Conservation (phyloP, 92 coral and sea anemone species). For the Zoanthus sociatus region DNA sequence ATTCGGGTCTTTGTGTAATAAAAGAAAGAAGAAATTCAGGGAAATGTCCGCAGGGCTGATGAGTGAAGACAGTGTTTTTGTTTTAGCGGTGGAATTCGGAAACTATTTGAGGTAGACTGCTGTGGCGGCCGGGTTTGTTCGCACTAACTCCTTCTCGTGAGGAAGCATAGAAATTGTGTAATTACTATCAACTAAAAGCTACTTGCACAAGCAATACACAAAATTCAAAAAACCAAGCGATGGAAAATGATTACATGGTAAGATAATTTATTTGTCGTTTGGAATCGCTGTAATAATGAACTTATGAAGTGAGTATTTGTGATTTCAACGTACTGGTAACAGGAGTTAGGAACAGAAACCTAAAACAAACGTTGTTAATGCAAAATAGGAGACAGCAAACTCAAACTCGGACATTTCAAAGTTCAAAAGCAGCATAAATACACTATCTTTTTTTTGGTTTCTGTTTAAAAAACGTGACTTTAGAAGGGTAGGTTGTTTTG, state of each 20-base stretch:
- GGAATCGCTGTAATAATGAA: not conserved
- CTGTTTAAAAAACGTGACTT: not conserved
- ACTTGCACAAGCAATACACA: not conserved
- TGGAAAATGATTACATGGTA: slow-evolving; percentile 39
- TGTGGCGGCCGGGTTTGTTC: not conserved
- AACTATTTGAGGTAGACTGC: slow-evolving; percentile 41
- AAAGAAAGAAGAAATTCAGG: not conserved
- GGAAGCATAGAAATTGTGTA: not conserved
- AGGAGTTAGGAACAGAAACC: not conserved
- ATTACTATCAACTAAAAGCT: not conserved
- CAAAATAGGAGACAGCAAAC: not conserved
- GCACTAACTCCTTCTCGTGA: not conserved
- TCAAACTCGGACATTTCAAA: not conserved
- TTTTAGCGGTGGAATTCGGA: slow-evolving; percentile 37
- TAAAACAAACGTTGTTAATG: not conserved
- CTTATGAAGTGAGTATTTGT: not conserved
- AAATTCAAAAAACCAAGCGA: not conserved
- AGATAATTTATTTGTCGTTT: not conserved
- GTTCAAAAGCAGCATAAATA: not conserved
- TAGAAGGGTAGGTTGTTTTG: not conserved
- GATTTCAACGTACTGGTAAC: not conserved
- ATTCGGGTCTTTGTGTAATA: slow-evolving; percentile 29
- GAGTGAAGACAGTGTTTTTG: slow-evolving; percentile 36
- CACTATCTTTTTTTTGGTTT: not conserved
- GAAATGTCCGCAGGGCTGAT: slow-evolving; percentile 25